Evolutionary conservation across 2,888 invertebrate species (phyloP), one percentile per base, ranked within the genome.

Genomic region (Salpingus planirostris): DNA sequence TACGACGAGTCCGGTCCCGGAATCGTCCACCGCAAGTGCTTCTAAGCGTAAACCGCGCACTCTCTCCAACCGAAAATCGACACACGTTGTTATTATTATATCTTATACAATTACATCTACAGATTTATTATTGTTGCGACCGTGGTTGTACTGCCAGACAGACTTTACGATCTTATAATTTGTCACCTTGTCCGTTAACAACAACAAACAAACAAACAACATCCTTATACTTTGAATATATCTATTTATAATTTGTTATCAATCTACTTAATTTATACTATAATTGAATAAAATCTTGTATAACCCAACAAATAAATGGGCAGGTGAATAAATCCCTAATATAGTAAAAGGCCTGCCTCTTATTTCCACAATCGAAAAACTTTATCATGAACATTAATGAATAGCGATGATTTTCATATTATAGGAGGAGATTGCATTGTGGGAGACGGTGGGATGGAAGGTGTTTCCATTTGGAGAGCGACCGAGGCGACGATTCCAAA

Each of bases 21-120:
- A 66, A 92, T 92, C 69, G 92, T 93, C 59, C 92, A 93, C 81
- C 84, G 92, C 76, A 93, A 92, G 75, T 92, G 92, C 78, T 91
- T 92, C 85, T 91, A 88, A 79, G 59, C 49, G 30, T 46, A 47
- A 43, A 38, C 22, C 43, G 42, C 49, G 47, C 47, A 50, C 44
- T 46, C n/a, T n/a, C n/a, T n/a, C n/a, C n/a, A n/a, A n/a, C n/a
- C n/a, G n/a, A n/a, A n/a, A n/a, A n/a, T n/a, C n/a, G n/a, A n/a
- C n/a, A n/a, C n/a, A n/a, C n/a, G n/a, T 46, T 44, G 38, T 31
- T 34, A 33, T 38, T 38, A 33, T 38, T 38, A 33, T 37, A 21
- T 24, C 11, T 24, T 8, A 6, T 18, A 18, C 8, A 8, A 43
- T 36, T 51, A 49, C 54, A 55, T 50, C 54, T 47, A 44, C 49